Evolutionary conservation across 2,888 invertebrate genomes (phyloP).

Genomic region (Chalcis sispes): DNA sequence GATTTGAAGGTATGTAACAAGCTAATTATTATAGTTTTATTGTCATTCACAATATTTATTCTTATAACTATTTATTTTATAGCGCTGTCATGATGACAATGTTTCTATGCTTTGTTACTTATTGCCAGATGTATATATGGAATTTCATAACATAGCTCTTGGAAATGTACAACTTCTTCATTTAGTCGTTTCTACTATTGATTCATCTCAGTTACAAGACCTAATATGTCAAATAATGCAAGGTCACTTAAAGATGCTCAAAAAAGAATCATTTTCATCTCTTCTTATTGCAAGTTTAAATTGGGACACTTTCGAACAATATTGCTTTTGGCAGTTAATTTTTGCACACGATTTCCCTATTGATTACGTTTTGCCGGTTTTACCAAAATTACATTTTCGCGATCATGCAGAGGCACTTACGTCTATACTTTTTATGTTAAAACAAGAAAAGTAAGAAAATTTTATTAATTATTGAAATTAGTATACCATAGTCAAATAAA

Average conservation of each 20-base stretch:
- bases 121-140: slow-evolving; percentile 93
- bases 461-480: not conserved
- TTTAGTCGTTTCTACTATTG: slow-evolving; percentile 92
- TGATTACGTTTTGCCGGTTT: slow-evolving; percentile 89
- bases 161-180: slow-evolving; percentile 93
- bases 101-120: slow-evolving; percentile 93
- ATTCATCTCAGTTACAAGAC: slow-evolving; percentile 92
- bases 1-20: slow-evolving; percentile 83
- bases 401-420: slow-evolving; percentile 95
- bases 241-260: slow-evolving; percentile 90
- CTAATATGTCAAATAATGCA: slow-evolving; percentile 94
- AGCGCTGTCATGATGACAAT: slow-evolving; percentile 92
- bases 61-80: slow-evolving; percentile 34
- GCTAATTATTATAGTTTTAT: slow-evolving; percentile 16
- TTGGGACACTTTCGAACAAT: slow-evolving; percentile 99
- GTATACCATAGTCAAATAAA: too few species aligned
- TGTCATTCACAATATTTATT: too few species aligned
- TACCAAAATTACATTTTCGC: slow-evolving; percentile 87
- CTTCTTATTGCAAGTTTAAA: slow-evolving; percentile 89
- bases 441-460: slow-evolving; percentile 86
- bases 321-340: slow-evolving; percentile 97
- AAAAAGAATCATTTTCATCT: slow-evolving; percentile 85
- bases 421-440: slow-evolving; percentile 91
- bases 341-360: slow-evolving; percentile 95
- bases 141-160: slow-evolving; percentile 90